These are phyloP conservation scores for Scaptomyza reducta DNA, from an alignment of 2,888 invertebrate species.

Conservation along the genomic window DNA sequence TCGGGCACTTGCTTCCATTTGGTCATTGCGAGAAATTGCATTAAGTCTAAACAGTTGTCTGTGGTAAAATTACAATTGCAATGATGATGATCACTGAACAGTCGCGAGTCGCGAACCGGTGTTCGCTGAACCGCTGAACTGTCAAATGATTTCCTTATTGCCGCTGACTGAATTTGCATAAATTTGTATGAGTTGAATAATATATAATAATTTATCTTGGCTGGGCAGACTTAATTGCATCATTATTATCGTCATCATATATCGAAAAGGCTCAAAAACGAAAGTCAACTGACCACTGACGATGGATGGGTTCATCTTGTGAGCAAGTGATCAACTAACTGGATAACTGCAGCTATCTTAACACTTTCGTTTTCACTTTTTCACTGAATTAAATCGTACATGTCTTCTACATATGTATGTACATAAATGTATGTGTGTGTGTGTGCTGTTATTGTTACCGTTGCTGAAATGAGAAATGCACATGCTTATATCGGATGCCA, in stretches of 20 bases:
- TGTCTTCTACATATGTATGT: slow-evolving; percentile 1
- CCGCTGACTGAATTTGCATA: slow-evolving; percentile 57
- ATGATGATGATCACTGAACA: slow-evolving; percentile 39
- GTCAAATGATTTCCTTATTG: slow-evolving; percentile 64
- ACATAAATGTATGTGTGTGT: slow-evolving; percentile 7
- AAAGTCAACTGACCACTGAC: slow-evolving; percentile 67
- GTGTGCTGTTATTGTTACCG: slow-evolving; percentile 41
- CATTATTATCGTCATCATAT: slow-evolving; percentile 40
- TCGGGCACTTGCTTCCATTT: slow-evolving; percentile 63
- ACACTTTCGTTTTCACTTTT: slow-evolving; percentile 81
- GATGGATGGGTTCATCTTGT: slow-evolving; percentile 20
- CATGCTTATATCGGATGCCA: slow-evolving; percentile 65
- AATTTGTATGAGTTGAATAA: slow-evolving; percentile 9
- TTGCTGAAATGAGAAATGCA: slow-evolving; percentile 47
- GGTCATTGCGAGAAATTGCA: slow-evolving; percentile 69
- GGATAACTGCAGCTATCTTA: slow-evolving; percentile 53
- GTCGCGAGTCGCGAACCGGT: slow-evolving; percentile 14
- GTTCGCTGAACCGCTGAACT: slow-evolving; percentile 30
- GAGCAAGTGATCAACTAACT: slow-evolving; percentile 54
- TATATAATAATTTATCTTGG: slow-evolving; percentile 19
- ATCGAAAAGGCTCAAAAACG: slow-evolving; percentile 51
- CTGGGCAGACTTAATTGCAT: slow-evolving; percentile 62
- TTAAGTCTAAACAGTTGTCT: slow-evolving; percentile 35
- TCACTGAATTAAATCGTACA: slow-evolving; percentile 73
- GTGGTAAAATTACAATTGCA: slow-evolving; percentile 20